A percentile compares a stretch with the other conserved stretches of the same genome.
Evolutionary conservation across 1,140 invertebrate species (phyloP).

Genomic region (Phymorhynchus buccinoides): DNA sequence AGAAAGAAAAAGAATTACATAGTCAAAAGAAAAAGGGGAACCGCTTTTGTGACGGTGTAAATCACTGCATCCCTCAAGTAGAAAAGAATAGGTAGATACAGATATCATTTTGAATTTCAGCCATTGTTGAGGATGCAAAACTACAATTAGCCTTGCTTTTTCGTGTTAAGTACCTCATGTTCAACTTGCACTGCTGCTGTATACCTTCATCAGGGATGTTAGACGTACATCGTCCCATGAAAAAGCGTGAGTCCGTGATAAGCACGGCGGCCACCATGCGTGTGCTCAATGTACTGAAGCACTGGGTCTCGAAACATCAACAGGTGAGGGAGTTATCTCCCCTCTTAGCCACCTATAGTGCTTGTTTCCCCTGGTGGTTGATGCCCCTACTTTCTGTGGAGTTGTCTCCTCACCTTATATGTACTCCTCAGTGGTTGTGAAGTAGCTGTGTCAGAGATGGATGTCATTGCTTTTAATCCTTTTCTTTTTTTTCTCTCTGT

Average conservation of each 20-base stretch:
- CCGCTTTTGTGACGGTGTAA: too few species aligned
- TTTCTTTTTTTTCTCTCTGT: too few species aligned
- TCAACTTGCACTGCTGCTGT: neutral
- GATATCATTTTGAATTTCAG: too few species aligned
- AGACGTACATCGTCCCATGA: conserved; percentile 70
- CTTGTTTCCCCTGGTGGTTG: conserved; percentile 20
- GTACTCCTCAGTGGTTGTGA: neutral
- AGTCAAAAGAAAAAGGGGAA: too few species aligned
- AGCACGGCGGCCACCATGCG: conserved; percentile 94
- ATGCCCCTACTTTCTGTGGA: neutral
- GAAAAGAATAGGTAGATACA: too few species aligned
- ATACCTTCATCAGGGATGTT: conserved; percentile 58
- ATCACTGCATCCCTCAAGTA: too few species aligned
- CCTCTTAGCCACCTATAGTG: neutral
- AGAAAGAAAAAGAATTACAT: too few species aligned
- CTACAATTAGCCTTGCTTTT: too few species aligned
- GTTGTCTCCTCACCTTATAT: neutral
- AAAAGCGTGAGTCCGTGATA: conserved; percentile 87
- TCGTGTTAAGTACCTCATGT: too few species aligned
- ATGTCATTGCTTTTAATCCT: neutral
- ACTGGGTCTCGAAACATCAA: conserved; percentile 82
- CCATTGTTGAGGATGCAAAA: too few species aligned
- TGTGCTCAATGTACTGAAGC: conserved; percentile 89
- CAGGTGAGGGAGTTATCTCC: conserved; percentile 61
- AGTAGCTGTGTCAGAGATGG: neutral